Conservation (phyloP, 2,888 invertebrate genomes). For the Rugalucina vietnamica region DNA sequence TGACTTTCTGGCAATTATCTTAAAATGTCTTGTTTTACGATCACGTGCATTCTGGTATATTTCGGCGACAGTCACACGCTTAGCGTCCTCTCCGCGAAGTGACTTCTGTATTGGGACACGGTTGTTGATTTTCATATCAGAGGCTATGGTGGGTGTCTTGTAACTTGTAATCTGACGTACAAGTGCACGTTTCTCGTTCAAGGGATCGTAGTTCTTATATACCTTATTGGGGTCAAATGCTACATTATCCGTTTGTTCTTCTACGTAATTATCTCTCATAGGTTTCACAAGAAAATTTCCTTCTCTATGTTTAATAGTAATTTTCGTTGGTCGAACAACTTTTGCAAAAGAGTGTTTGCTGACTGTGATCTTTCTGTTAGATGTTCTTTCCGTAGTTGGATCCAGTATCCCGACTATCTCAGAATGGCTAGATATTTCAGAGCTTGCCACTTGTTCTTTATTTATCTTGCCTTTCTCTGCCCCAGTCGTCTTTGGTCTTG, state of each 20-base stretch:
- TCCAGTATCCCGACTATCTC: constrained; percentile 68
- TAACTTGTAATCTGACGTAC: constrained; percentile 67
- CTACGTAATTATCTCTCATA: constrained; percentile 41
- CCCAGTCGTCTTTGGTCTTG: constrained; percentile 44
- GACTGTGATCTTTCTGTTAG: constrained; percentile 62
- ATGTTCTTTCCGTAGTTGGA: constrained; percentile 60
- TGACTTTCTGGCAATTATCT: constrained; percentile 61
- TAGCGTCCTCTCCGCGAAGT: constrained; percentile 66
- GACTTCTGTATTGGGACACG: constrained; percentile 74
- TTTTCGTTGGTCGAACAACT: constrained; percentile 64
- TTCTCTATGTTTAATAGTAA: constrained; percentile 66
- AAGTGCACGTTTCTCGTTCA: constrained; percentile 70
- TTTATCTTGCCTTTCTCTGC: constrained; percentile 6
- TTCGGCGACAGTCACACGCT: constrained; percentile 71
- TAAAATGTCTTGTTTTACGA: constrained; percentile 68
- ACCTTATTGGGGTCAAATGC: constrained; percentile 41
- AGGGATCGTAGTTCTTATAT: constrained; percentile 51
- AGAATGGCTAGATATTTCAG: constrained; percentile 20
- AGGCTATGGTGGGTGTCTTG: constrained; percentile 67
- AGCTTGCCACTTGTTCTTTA: constrained; percentile 28
- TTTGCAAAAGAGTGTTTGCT: constrained; percentile 67
- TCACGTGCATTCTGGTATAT: constrained; percentile 71
- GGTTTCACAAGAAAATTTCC: constrained; percentile 70
- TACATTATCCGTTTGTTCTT: constrained; percentile 43
- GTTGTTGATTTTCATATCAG: constrained; percentile 75